phyloP scores from a whole-genome alignment of 92 coral and sea anemone genomes.

The Phenganax subtilis region DNA sequence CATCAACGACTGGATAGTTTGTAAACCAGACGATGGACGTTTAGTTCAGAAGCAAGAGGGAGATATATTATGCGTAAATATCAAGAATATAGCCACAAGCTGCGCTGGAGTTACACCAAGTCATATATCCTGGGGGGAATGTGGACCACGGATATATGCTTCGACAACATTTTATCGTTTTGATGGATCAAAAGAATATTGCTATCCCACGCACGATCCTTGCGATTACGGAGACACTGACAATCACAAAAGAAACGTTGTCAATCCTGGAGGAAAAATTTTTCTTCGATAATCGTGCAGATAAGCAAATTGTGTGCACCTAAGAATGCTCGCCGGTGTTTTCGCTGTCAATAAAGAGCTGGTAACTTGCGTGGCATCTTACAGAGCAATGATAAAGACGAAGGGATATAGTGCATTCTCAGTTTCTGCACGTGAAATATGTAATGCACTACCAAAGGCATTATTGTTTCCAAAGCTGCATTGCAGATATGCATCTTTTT shows the following conservation, averaged over 20 bases:
- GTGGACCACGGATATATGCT: conserved; percentile 28
- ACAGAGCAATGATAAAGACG: no score
- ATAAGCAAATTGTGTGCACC: no score
- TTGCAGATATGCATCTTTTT: no score
- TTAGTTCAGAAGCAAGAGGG: conserved; percentile 42
- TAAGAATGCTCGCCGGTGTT: no score
- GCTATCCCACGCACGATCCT: conserved; percentile 64
- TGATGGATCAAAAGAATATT: conserved; percentile 31
- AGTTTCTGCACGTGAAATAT: no score
- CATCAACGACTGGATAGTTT: conserved; percentile 69
- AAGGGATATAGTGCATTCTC: no score
- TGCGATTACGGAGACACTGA: conserved; percentile 28
- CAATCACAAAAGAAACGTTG: conserved; percentile 46
- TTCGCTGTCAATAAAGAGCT: no score
- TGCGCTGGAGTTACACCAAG: conserved; percentile 41
- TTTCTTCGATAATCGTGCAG: conserved; percentile 47
- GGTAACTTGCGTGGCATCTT: no score
- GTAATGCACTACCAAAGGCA: no score
- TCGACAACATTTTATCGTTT: conserved; percentile 49
- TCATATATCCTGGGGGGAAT: neutral
- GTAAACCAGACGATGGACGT: conserved; percentile 51
- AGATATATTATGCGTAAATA: conserved; percentile 42
- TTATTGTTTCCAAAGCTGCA: no score
- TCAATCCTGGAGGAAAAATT: conserved; percentile 71
- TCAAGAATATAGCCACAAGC: conserved; percentile 31